A percentile compares a stretch with the other conserved stretches of the same genome.
These are phyloP conservation scores for Selenia dentaria DNA, from an alignment of 2,888 invertebrate genomes.

Conservation along the genomic window DNA sequence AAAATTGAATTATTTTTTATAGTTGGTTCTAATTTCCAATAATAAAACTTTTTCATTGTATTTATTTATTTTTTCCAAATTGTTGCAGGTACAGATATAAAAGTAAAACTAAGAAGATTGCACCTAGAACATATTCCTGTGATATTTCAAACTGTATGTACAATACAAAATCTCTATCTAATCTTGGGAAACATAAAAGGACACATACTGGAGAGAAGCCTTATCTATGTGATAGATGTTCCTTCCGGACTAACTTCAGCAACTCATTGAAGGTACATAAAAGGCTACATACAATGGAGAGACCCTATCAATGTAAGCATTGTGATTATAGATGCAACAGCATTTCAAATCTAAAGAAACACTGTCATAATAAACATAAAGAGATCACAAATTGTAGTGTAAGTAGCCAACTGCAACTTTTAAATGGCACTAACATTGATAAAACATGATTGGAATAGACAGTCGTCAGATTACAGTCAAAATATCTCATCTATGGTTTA, in stretches of 20 bases:
- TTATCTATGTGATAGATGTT: slow-evolving; percentile 74
- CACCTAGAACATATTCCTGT: slow-evolving; percentile 74
- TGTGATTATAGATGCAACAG: slow-evolving; percentile 76
- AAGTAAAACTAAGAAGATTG: slow-evolving; percentile 40
- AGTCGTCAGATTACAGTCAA: too few relatives aligned
- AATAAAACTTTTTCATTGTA: too few relatives aligned
- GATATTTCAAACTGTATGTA: slow-evolving; percentile 80
- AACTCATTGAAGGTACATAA: slow-evolving; percentile 75
- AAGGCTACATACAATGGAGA: slow-evolving; percentile 68
- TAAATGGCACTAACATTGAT: slow-evolving; percentile 31
- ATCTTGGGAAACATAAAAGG: slow-evolving; percentile 74
- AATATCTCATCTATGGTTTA: too few relatives aligned
- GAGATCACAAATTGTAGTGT: slow-evolving; percentile 4
- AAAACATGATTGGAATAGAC: too few relatives aligned
- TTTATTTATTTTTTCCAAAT: too few relatives aligned
- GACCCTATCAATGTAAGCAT: slow-evolving; percentile 65
- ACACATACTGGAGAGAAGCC: slow-evolving; percentile 73
- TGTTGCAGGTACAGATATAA: slow-evolving; percentile 23
- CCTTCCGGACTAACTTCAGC: slow-evolving; percentile 74
- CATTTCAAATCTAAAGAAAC: slow-evolving; percentile 78
- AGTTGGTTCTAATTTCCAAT: too few relatives aligned
- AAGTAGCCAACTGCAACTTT: not conserved
- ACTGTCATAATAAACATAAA: slow-evolving; percentile 38
- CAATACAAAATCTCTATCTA: slow-evolving; percentile 75
- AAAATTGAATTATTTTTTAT: too few relatives aligned